phyloP scores from a whole-genome alignment of 2,888 invertebrate genomes.

The Synanthedon andrenaeformis region DNA sequence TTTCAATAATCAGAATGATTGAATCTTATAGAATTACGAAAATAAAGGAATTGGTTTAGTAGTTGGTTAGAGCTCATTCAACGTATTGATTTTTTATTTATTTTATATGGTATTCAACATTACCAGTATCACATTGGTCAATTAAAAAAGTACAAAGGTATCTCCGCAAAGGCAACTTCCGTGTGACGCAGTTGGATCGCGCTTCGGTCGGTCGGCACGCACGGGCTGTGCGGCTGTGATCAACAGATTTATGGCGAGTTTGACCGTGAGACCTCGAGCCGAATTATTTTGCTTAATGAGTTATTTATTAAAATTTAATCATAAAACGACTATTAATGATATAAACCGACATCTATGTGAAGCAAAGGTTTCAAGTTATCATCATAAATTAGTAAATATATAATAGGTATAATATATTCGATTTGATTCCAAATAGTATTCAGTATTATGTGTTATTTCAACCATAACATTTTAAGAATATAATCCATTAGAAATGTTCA shows the following conservation, averaged over 20 bases:
- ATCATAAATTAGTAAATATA: neutral
- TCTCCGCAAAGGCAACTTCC: constrained; percentile 22
- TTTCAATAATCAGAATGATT: too few species aligned
- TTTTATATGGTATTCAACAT: too few species aligned
- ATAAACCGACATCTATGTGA: constrained; percentile 39
- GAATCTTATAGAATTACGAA: too few species aligned
- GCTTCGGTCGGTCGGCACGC: constrained; percentile 27
- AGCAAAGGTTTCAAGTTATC: constrained; percentile 11
- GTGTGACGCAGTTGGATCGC: constrained; percentile 18
- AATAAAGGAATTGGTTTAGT: too few species aligned
- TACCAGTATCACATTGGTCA: too few species aligned
- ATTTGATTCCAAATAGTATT: too few species aligned
- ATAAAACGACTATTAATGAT: constrained; percentile 50
- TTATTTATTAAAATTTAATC: constrained; percentile 65
- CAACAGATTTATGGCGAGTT: constrained; percentile 60
- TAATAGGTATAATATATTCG: too few species aligned
- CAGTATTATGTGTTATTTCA: too few species aligned
- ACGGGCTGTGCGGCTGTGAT: neutral
- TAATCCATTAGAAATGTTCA: too few species aligned
- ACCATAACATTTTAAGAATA: too few species aligned
- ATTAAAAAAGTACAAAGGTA: neutral
- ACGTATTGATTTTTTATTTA: too few species aligned
- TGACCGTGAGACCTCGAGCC: constrained; percentile 64
- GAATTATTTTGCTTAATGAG: constrained; percentile 61
- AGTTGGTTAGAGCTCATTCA: too few species aligned